phyloP scores from a whole-genome alignment of 2,888 invertebrate species.

The Alloscopus bannaensis region DNA sequence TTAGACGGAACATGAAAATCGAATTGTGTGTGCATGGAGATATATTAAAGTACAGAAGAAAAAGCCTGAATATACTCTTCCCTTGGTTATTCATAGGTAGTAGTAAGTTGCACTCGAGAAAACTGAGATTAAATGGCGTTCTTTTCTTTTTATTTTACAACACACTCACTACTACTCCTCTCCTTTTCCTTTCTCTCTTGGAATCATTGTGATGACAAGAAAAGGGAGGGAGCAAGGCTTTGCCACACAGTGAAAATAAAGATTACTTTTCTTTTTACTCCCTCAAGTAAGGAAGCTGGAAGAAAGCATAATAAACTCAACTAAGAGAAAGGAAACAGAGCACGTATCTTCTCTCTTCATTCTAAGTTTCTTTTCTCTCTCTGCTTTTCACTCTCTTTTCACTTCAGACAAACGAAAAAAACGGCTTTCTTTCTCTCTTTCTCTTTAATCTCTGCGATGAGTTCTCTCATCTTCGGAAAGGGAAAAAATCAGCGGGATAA shows the following conservation, averaged over 20 bases:
- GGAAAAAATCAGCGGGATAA: too few species aligned
- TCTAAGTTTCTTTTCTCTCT: conserved; percentile 33
- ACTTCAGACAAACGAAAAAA: conserved; percentile 20
- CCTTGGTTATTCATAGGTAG: too few species aligned
- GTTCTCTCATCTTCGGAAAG: too few species aligned
- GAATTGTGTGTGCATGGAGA: too few species aligned
- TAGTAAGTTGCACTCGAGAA: too few species aligned
- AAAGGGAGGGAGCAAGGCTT: conserved; percentile 28
- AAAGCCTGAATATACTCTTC: too few species aligned
- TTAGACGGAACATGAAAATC: too few species aligned
- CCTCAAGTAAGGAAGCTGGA: conserved; percentile 18
- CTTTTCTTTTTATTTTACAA: conserved; percentile 17
- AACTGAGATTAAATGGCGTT: conserved; percentile 10
- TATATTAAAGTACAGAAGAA: too few species aligned
- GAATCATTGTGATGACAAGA: conserved; percentile 34
- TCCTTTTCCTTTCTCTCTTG: background rate
- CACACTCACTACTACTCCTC: background rate
- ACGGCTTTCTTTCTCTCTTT: conserved; percentile 1
- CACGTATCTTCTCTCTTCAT: conserved; percentile 48
- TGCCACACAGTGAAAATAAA: conserved; percentile 51
- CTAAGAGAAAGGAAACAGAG: conserved; percentile 45
- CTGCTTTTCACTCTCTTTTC: conserved; percentile 43
- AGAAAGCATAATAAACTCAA: conserved; percentile 52
- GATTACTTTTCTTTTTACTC: conserved; percentile 50
- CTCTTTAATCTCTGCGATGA: conserved; percentile 48